phyloP scores from a whole-genome alignment of 2,888 invertebrate species.

The Eucriotettix oculatus region DNA sequence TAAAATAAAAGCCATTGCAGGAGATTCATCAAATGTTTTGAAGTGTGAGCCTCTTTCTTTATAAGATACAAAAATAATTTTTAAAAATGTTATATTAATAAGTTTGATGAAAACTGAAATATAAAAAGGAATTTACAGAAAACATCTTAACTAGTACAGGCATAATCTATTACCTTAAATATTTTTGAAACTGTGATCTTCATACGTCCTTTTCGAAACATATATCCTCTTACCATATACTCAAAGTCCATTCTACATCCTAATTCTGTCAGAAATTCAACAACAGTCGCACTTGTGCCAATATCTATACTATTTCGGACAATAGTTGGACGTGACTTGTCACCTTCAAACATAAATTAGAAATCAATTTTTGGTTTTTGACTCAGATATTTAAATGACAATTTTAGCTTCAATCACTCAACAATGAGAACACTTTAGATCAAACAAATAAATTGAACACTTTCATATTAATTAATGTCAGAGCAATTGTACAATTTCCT shows the following conservation, averaged over 20 bases:
- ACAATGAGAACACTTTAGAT: too few relatives aligned
- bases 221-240: conserved; percentile 81
- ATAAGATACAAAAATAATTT: too few relatives aligned
- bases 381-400: not conserved
- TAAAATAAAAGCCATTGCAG: too few relatives aligned
- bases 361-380: not conserved
- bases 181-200: conserved; percentile 93
- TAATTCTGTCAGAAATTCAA: conserved; percentile 81
- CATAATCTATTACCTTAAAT: conserved; percentile 40
- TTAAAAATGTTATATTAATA: too few relatives aligned
- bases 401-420: too few relatives aligned
- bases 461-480: too few relatives aligned
- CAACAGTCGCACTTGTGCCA: conserved; percentile 74
- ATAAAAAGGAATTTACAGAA: not conserved
- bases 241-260: conserved; percentile 87
- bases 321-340: conserved; percentile 75
- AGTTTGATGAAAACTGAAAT: not conserved
- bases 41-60: too few relatives aligned
- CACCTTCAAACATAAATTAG: conserved; percentile 26
- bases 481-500: too few relatives aligned
- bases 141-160: not conserved
- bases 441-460: too few relatives aligned
- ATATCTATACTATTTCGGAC: conserved; percentile 86
- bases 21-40: too few relatives aligned
- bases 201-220: conserved; percentile 93